Base-by-base conservation (phyloP, 2,113 vertebrate species). In the Geococcyx californianus region DNA sequence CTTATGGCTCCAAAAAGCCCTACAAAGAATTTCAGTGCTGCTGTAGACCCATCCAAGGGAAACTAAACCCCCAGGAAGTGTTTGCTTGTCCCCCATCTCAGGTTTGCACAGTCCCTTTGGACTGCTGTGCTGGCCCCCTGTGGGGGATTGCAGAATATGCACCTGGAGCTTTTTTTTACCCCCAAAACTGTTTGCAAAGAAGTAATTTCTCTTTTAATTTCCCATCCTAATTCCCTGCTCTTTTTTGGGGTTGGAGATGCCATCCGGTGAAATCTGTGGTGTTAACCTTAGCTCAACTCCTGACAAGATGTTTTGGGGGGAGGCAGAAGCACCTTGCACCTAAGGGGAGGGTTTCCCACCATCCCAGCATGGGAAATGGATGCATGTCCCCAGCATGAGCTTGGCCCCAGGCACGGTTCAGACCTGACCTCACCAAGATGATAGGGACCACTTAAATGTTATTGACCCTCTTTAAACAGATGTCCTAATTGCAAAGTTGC, bases 401-500 rank as follows among this genome's bases (percentile, higher is more conserved):
- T 36, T 55, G 33, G 44, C 24, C n/a, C 16, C n/a, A 3, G 2
- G 20, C 4, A 1, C 1, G 0, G 14, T 56, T 72, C 38, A 62
- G 51, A 69, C 31, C 11, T 36, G 63, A 81, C 38, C 17, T 83
- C 28, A 4, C 29, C 3, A 2, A 36, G 63, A 62, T 28, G 4
- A 34, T 5, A 34, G 51, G 68, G 55, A 77, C 59, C 68, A 49
- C 7, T 26, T 76, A 16, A 40, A 6, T 52, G 55, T 83, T 80
- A 88, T 16, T 90, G 90, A 67, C 92, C 92, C 64, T 77, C 86
- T 94, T 95, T 93, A 86, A 85, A 80, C 1, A 0, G 28, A 29
- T 54, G 95, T n/a, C 85, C 94, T 93, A 93, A 73, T 96, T 97
- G 72, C 40, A 18, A 5, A 80, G 63, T 75, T 64, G 40, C 90